Evolutionary conservation across 2,888 invertebrate genomes (phyloP).

Genomic region (Saturnia japonica): DNA sequence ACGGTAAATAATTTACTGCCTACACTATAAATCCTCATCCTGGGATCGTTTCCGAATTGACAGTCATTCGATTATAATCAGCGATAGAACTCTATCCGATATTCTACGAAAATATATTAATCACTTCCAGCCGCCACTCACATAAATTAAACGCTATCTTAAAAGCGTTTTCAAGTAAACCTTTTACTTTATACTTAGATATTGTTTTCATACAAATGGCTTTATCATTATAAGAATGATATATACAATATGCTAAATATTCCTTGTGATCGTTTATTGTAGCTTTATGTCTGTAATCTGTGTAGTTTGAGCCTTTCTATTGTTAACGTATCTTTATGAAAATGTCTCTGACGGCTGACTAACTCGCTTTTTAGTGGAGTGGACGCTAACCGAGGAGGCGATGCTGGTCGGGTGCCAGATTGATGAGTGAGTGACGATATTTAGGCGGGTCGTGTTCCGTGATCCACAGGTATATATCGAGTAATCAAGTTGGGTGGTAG

Average conservation of each 20-base stretch:
- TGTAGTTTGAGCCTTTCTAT: no score
- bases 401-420: no score
- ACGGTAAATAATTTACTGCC: constrained; percentile 61
- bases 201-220: constrained; percentile 7
- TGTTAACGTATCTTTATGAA: no score
- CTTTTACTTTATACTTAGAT: constrained; percentile 14
- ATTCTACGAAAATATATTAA: constrained; percentile 35
- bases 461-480: no score
- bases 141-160: constrained; percentile 21
- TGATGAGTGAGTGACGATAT: no score
- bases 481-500: no score
- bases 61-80: constrained; percentile 57
- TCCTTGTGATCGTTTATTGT: not conserved
- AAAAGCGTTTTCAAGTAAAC: constrained; percentile 19
- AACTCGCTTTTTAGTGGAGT: no score
- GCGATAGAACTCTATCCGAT: constrained; percentile 30
- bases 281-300: not conserved
- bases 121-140: constrained; percentile 27
- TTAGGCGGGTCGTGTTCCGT: no score
- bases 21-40: constrained; percentile 63
- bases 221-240: no score
- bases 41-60: constrained; percentile 53
- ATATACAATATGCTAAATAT: no score
- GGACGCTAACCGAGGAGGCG: no score
- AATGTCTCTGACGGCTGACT: no score